phyloP scores from a whole-genome alignment of 2,888 invertebrate species.

The Heteromyza rotundicornis region DNA sequence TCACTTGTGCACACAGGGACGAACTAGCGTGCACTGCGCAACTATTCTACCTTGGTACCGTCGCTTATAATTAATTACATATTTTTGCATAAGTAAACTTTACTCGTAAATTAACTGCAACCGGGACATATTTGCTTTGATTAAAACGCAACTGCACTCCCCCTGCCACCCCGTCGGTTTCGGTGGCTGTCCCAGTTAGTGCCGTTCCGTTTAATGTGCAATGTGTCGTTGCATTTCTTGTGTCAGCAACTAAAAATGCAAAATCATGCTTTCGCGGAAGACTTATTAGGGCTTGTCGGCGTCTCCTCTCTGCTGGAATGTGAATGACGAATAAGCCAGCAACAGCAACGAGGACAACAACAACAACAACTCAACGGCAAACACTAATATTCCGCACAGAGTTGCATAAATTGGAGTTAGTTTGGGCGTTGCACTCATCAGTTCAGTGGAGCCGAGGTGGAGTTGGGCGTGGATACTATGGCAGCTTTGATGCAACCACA shows the following conservation, averaged over 20 bases:
- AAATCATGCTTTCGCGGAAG: conserved; percentile 3
- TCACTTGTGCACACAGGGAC: no score
- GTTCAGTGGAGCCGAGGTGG: not conserved
- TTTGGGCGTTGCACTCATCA: no score
- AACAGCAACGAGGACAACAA: not conserved
- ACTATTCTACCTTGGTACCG: not conserved
- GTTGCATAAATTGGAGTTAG: no score
- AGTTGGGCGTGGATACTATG: not conserved
- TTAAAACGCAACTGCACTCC: conserved; percentile 2
- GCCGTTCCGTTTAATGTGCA: not conserved
- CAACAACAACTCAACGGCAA: not conserved
- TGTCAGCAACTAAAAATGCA: conserved; percentile 10
- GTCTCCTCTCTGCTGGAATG: not conserved
- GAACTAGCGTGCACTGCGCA: no score
- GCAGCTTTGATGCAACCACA: not conserved
- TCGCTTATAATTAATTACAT: not conserved
- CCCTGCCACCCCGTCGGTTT: not conserved
- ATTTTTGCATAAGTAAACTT: conserved; percentile 23
- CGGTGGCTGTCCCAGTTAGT: not conserved
- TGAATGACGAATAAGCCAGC: no score
- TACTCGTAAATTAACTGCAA: conserved; percentile 20
- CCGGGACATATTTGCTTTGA: conserved; percentile 8
- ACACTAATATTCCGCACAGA: conserved; percentile 18
- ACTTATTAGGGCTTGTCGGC: no score
- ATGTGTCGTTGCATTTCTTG: not conserved